Evolutionary conservation across 2,113 vertebrate species (phyloP).

Genomic region (Muscicapa adusta): DNA sequence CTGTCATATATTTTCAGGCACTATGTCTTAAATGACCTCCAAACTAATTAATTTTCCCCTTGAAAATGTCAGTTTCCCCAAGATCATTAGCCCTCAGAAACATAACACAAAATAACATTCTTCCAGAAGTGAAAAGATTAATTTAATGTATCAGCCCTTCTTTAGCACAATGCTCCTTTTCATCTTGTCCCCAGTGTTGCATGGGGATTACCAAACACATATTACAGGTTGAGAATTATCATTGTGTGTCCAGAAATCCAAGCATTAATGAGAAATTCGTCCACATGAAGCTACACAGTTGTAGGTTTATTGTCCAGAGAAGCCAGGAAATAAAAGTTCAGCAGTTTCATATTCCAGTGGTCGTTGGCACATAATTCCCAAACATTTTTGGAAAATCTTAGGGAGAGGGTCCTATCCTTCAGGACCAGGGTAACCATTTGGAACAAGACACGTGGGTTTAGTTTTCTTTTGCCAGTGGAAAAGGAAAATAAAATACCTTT

Average conservation of each 20-base stretch:
- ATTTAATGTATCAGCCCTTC: background rate
- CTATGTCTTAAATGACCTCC: background rate
- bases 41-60: conserved; percentile 13
- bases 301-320: background rate
- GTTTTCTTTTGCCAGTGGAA: background rate
- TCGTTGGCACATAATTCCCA: background rate
- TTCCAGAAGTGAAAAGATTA: background rate
- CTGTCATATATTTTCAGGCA: background rate
- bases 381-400: background rate
- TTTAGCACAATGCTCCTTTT: conserved; percentile 19
- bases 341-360: background rate
- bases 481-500: background rate
- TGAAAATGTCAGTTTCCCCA: background rate
- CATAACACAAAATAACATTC: background rate
- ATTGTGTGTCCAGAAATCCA: background rate
- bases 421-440: background rate
- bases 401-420: background rate
- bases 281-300: background rate
- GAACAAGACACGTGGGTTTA: background rate
- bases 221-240: background rate
- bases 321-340: background rate
- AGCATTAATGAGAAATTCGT: background rate
- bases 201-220: background rate
- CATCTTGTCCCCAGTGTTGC: background rate
- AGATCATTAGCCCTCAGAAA: background rate